A percentile compares a stretch with the other conserved stretches of the same genome.
Conservation (phyloP, 2,888 invertebrate genomes). For the Chirona hameri region DNA sequence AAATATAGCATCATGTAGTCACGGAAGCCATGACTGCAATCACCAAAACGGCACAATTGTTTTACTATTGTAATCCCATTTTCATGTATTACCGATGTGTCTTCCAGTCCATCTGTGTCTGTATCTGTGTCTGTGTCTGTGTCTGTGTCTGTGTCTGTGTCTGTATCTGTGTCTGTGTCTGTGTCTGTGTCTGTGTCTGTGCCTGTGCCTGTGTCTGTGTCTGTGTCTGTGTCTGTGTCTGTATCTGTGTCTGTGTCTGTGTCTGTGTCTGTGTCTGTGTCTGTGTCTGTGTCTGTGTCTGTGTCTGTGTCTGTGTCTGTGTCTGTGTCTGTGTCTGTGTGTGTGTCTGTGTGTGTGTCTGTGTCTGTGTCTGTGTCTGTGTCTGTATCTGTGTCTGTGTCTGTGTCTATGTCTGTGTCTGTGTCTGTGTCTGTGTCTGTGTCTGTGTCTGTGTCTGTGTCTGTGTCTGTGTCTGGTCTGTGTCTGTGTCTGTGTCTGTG, state of each 20-base stretch:
- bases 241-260: not conserved
- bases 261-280: not conserved
- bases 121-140: not conserved
- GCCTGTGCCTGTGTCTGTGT: not conserved
- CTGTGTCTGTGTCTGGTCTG: no score
- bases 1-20: no score
- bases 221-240: not conserved
- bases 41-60: no score
- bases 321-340: not conserved
- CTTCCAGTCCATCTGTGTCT: no score
- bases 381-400: not conserved
- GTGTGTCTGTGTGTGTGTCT: not conserved
- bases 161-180: not conserved
- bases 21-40: no score
- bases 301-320: not conserved
- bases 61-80: no score
- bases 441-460: not conserved
- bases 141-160: not conserved
- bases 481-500: not conserved
- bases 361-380: not conserved
- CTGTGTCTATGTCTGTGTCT: not conserved
- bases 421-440: not conserved
- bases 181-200: not conserved
- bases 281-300: not conserved
- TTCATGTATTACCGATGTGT: no score